Conservation (phyloP, 1,140 invertebrate genomes). For the Aphelinus certus region DNA sequence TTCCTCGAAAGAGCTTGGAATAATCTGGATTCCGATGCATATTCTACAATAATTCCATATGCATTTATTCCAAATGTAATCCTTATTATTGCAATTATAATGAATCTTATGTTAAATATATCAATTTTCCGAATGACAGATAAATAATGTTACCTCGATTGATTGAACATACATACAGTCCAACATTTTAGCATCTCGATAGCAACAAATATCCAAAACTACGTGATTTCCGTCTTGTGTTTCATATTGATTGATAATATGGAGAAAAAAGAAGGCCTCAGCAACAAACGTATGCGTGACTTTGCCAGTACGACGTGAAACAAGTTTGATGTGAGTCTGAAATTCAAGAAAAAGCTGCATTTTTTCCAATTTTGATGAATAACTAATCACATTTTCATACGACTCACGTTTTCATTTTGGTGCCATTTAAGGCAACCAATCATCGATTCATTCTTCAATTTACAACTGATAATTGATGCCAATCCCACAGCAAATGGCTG, state of each 20-base stretch:
- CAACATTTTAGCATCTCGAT: conserved; percentile 82
- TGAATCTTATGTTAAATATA: neutral
- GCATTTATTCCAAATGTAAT: conserved; percentile 9
- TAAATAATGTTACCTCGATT: conserved; percentile 72
- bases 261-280: conserved; percentile 85
- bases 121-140: neutral
- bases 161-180: conserved; percentile 87
- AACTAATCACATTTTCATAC: no score
- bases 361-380: no score
- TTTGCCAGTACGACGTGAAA: conserved; percentile 72
- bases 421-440: conserved; percentile 76
- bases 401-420: conserved; percentile 72
- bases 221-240: conserved; percentile 72
- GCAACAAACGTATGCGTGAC: conserved; percentile 71
- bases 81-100: conserved; percentile 20
- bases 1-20: conserved; percentile 79
- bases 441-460: conserved; percentile 73
- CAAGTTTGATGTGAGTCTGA: conserved; percentile 79
- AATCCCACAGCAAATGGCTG: conserved; percentile 82
- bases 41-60: conserved; percentile 63
- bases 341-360: conserved; percentile 36
- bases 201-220: conserved; percentile 83
- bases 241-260: conserved; percentile 91
- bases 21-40: conserved; percentile 84
- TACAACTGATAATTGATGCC: conserved; percentile 66